phyloP scores from a whole-genome alignment of 2,797 vertebrate genomes.

The Takifugu ocellatus region DNA sequence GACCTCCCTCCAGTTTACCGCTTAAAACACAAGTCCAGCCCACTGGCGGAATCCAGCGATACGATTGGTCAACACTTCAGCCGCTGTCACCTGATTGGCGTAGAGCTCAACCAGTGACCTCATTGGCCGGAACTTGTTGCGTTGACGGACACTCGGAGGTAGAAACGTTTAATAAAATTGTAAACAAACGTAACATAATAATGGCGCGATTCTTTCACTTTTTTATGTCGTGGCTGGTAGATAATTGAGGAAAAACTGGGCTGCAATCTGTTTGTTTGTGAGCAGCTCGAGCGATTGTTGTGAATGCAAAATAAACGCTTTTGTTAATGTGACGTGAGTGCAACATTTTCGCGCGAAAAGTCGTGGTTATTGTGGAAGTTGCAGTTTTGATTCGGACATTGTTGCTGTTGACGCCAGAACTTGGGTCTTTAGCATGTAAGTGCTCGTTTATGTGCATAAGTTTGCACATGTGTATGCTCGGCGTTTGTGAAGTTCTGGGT shows the following conservation, averaged over 20 bases:
- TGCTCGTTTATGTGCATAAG: background rate
- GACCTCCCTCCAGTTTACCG: too few species aligned
- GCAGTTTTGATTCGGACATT: background rate
- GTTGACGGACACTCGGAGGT: background rate
- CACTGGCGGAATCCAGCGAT: background rate
- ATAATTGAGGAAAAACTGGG: too few species aligned
- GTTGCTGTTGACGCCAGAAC: background rate
- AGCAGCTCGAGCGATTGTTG: background rate
- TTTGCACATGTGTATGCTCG: background rate
- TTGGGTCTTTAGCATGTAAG: background rate
- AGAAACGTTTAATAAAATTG: background rate
- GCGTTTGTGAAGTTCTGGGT: too few species aligned
- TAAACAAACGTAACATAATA: background rate
- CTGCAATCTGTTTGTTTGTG: background rate
- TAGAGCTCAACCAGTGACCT: accelerated
- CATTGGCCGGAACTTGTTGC: background rate
- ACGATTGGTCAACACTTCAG: conserved; percentile 22
- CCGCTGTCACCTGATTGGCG: conserved; percentile 27
- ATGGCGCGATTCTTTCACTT: too few species aligned
- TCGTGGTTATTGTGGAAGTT: background rate
- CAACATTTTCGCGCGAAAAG: conserved; percentile 15
- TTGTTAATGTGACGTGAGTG: background rate
- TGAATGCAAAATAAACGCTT: background rate
- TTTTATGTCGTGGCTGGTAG: too few species aligned
- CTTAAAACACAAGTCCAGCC: too few species aligned